phyloP scores from a whole-genome alignment of 2,797 vertebrate genomes.

The Gymnoscopelus microlampas region DNA sequence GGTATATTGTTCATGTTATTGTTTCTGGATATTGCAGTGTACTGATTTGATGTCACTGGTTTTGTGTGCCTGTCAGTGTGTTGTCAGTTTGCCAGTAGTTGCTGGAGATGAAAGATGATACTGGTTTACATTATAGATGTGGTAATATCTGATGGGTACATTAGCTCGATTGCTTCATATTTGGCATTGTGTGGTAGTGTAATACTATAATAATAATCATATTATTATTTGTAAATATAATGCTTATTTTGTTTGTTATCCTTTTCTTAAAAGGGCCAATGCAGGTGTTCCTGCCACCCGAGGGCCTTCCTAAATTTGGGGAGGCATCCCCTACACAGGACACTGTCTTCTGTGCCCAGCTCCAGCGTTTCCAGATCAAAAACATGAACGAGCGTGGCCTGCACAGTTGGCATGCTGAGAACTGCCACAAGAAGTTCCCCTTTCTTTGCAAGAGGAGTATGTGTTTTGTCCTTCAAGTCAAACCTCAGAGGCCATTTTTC shows the following conservation, averaged over 20 bases:
- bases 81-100: no score
- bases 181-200: no score
- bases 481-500: not conserved
- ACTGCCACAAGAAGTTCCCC: conserved; percentile 95
- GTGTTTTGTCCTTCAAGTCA: conserved; percentile 40
- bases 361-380: conserved; percentile 92
- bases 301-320: conserved; percentile 82
- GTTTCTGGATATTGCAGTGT: no score
- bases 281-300: conserved; percentile 94
- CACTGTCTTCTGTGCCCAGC: conserved; percentile 92
- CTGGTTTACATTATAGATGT: no score
- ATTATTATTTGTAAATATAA: no score
- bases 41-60: no score
- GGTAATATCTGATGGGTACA: no score
- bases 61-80: no score
- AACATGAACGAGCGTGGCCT: conserved; percentile 90
- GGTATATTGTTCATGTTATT: no score
- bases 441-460: conserved; percentile 98
- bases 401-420: conserved; percentile 97
- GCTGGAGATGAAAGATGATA: no score
- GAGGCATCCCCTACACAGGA: conserved; percentile 87
- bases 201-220: no score
- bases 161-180: no score
- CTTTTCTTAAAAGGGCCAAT: conserved; percentile 82
- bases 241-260: not conserved